Evolutionary conservation across 2,888 invertebrate genomes (phyloP).

Genomic region (Parnassius glacialis): DNA sequence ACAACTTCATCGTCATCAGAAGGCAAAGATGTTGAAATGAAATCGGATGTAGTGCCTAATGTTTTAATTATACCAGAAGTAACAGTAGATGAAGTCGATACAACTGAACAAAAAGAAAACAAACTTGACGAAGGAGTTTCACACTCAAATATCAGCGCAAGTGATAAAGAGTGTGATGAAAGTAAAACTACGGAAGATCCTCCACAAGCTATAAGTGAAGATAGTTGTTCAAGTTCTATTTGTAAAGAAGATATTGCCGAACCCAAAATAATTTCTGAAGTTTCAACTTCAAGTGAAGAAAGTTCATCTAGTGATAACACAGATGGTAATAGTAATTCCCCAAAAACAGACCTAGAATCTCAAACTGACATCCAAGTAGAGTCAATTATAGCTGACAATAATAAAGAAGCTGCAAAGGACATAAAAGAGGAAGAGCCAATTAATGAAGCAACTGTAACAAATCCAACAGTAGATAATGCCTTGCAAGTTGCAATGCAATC

Average conservation of each 20-base stretch:
- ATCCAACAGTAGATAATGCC: constrained; percentile 20
- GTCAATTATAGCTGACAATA: constrained; percentile 34
- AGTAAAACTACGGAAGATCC: constrained; percentile 22
- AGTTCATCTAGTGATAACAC: constrained; percentile 74
- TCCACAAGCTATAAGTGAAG: constrained; percentile 49
- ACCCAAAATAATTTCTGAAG: constrained; percentile 58
- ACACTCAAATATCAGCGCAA: constrained; percentile 33
- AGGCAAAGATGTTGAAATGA: constrained; percentile 27
- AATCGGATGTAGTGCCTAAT: constrained; percentile 30
- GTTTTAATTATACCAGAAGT: constrained; percentile 65
- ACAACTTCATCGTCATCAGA: constrained; percentile 2
- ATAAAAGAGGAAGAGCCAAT: constrained; percentile 30
- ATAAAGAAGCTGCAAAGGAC: constrained; percentile 34
- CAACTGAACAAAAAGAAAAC: constrained; percentile 62
- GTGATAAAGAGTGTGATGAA: constrained; percentile 34
- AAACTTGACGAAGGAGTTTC: constrained; percentile 41
- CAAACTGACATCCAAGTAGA: constrained; percentile 28
- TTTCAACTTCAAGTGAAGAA: constrained; percentile 69
- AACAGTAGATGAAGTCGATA: constrained; percentile 69
- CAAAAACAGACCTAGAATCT: constrained; percentile 47
- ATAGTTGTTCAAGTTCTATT: constrained; percentile 63
- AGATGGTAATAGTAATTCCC: constrained; percentile 71
- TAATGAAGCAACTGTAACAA: constrained; percentile 4
- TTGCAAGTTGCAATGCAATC: constrained; percentile 49
- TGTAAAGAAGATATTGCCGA: constrained; percentile 57